Percentiles rank a stretch among this genome's conserved stretches.
Conservation (phyloP, 2,113 vertebrate species). For the Pangasianodon gigas region DNA sequence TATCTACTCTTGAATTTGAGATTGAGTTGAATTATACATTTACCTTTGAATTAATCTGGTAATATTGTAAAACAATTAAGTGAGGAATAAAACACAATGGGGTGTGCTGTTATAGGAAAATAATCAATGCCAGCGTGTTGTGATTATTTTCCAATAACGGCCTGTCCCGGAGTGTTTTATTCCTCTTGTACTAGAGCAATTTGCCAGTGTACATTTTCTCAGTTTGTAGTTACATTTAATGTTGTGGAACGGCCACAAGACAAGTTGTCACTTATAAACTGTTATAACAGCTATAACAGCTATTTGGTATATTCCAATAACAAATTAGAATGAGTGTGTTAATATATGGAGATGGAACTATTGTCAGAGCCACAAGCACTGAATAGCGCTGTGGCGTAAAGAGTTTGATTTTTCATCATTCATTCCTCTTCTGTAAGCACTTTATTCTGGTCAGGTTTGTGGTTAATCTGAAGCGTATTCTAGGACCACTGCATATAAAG, state of each 20-base stretch:
- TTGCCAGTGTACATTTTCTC: neutral
- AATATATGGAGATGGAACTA: neutral
- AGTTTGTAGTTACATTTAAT: neutral
- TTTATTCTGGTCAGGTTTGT: conserved; percentile 18
- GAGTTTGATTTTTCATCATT: neutral
- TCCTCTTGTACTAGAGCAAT: neutral
- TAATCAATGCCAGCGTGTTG: neutral
- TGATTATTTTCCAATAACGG: neutral
- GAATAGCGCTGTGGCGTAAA: neutral
- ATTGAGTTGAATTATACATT: neutral
- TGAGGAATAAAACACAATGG: neutral
- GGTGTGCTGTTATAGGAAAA: neutral
- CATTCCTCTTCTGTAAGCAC: neutral
- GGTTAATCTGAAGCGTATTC: neutral
- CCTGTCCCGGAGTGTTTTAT: no score
- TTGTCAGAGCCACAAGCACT: neutral
- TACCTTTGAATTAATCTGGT: neutral
- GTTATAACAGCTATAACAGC: neutral
- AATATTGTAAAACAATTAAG: neutral
- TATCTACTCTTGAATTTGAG: neutral
- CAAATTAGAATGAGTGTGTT: neutral
- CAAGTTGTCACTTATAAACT: neutral
- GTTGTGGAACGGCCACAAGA: neutral
- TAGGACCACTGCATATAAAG: conserved; percentile 13
- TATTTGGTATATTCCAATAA: neutral